These are phyloP conservation scores for Apodemia mormo DNA, from an alignment of 2,888 invertebrate genomes.

Conservation along the genomic window DNA sequence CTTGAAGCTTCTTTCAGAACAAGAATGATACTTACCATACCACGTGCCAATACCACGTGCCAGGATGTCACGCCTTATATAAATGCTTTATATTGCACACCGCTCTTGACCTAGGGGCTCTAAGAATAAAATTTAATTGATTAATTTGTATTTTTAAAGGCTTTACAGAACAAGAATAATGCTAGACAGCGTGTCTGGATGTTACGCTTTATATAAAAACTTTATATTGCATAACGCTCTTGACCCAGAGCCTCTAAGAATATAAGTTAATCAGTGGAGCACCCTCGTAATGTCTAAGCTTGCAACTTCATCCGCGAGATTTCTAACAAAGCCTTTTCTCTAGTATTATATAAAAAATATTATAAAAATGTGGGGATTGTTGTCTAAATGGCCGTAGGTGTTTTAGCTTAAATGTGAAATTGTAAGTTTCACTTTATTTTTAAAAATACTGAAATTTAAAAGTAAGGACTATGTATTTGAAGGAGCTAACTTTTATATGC, in stretches of 20 bases:
- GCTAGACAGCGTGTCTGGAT: constrained; percentile 4
- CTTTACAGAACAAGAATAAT: background rate
- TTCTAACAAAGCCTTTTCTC: constrained; percentile 7
- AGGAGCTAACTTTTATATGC: too few relatives aligned
- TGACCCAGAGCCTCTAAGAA: constrained; percentile 5
- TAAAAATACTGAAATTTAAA: too few relatives aligned
- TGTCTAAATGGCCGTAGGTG: background rate
- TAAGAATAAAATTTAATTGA: too few relatives aligned
- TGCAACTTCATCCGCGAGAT: background rate
- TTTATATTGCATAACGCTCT: constrained; percentile 2
- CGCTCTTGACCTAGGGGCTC: too few relatives aligned
- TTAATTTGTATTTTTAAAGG: too few relatives aligned
- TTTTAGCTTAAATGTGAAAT: background rate
- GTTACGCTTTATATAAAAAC: background rate
- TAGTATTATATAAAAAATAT: constrained; percentile 4
- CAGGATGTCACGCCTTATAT: too few relatives aligned
- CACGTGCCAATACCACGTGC: too few relatives aligned
- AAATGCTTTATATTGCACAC: too few relatives aligned
- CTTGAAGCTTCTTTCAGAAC: too few relatives aligned
- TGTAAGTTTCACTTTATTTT: background rate
- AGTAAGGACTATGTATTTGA: too few relatives aligned
- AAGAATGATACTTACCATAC: too few relatives aligned
- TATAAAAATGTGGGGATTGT: constrained; percentile 4
- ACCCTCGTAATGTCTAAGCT: constrained; percentile 10
- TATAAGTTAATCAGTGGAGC: constrained; percentile 12